These are phyloP conservation scores for Micromys minutus DNA, from an alignment of 2,113 vertebrate species.

Conservation along the genomic window DNA sequence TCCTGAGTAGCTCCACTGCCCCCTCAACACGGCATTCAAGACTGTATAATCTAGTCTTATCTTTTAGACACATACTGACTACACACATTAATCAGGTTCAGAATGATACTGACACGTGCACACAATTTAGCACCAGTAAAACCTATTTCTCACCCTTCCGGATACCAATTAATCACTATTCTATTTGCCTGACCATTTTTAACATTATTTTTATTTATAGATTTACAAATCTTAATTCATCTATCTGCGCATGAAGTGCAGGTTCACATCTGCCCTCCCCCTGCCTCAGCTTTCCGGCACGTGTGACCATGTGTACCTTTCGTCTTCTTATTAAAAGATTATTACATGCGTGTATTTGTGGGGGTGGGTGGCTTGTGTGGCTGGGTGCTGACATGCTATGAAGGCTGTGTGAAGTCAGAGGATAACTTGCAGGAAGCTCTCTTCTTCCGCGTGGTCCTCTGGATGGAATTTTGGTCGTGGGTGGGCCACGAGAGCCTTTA, in stretches of 20 bases:
- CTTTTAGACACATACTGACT: not conserved
- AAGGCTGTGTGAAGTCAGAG: not conserved
- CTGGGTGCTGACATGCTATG: not conserved
- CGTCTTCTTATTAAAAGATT: not conserved
- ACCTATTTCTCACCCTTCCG: not conserved
- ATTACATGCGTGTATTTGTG: not conserved
- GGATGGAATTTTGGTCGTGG: not conserved
- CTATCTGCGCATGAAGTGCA: not conserved
- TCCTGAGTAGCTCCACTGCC: constrained; percentile 25
- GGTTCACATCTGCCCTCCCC: not conserved
- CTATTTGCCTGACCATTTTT: not conserved
- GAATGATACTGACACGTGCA: not conserved
- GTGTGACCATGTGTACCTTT: not conserved
- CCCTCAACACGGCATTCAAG: constrained; percentile 11
- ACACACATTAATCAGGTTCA: not conserved
- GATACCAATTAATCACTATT: not conserved
- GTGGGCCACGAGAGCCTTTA: not conserved
- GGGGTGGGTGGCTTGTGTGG: not conserved
- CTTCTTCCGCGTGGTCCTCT: not conserved
- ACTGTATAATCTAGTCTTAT: not conserved
- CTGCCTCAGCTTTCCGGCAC: not conserved
- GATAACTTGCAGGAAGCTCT: not conserved
- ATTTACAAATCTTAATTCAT: not conserved
- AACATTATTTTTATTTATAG: not conserved
- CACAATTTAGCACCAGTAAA: not conserved